Evolutionary conservation across 2,888 invertebrate genomes (phyloP).

Genomic region (Tortricodes alternella): DNA sequence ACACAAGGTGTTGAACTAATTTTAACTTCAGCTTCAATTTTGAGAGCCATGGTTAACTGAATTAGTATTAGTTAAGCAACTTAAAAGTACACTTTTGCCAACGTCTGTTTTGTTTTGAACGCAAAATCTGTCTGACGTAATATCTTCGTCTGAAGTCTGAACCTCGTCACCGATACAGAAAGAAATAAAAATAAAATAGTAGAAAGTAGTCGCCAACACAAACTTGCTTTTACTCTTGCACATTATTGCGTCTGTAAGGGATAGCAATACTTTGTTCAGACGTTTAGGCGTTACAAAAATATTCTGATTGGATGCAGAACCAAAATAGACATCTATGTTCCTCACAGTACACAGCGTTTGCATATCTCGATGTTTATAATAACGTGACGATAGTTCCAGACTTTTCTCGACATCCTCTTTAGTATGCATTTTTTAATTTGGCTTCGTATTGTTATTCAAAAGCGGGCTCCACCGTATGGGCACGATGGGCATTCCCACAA

Average conservation of each 20-base stretch:
- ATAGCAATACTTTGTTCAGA: slow-evolving; percentile 8
- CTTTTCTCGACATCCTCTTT: not conserved
- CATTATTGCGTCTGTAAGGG: not conserved
- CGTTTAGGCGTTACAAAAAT: slow-evolving; percentile 1
- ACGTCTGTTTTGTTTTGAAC: slow-evolving; percentile 10
- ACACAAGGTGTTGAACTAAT: slow-evolving; percentile 68
- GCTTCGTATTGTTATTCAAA: too few relatives aligned
- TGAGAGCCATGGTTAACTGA: slow-evolving; percentile 54
- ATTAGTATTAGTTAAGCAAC: not conserved
- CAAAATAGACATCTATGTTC: slow-evolving; percentile 17
- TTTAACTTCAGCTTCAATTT: slow-evolving; percentile 57
- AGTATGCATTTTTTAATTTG: not conserved
- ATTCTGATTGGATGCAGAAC: not conserved
- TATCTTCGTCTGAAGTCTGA: too few relatives aligned
- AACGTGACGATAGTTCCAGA: slow-evolving; percentile 12
- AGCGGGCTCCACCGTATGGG: too few relatives aligned
- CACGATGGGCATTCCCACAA: too few relatives aligned
- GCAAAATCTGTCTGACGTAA: too few relatives aligned
- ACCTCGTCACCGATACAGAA: not conserved
- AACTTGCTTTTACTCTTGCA: slow-evolving; percentile 4
- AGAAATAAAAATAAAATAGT: not conserved
- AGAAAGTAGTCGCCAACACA: not conserved
- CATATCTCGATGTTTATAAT: slow-evolving; percentile 4
- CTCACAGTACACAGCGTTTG: slow-evolving; percentile 3
- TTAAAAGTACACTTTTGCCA: not conserved